Evolutionary conservation across 2,888 invertebrate species (phyloP), one percentile per base, ranked within the genome.

Genomic region (Drosophila paranaensis): DNA sequence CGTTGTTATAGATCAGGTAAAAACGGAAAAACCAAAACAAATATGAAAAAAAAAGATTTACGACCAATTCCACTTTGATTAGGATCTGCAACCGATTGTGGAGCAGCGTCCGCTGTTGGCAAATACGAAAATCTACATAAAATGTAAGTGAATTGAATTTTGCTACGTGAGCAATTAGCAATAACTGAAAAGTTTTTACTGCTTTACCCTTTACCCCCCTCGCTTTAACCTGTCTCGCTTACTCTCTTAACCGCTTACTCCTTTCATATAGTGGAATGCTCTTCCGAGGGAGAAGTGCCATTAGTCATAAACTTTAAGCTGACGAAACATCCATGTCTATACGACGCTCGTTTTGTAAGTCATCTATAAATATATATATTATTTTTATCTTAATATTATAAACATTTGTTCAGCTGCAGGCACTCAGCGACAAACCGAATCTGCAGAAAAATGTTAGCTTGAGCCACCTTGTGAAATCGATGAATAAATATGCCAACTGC

Each of bases 101-200:
- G 90, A 91, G 56, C 89, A 91, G 74, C 94, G 96, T 93, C 94
- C 95, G 60, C 93, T 97, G 82, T 96, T 95, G 92, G 95, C 95
- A 90, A 95, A 94, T 73, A 95, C 96, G 2, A 94, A 95, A 91
- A 94, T 97, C 65, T 95, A 94, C 90, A 94, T 96, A 60, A 94
- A 94, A 92, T 93, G 96, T 96, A 93, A 95, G 95, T 88, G 74
- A 13, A 4, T 20, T 11, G 8, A 45, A 60, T 45, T 50, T 50
- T 71, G 54, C 58, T 64, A 79, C 63, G 67, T 73, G 62, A 67
- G 65, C 57, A 77, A 83, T 69, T 60, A 45, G 33, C 53, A 56
- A 40, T 54, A 76, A 77, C 71, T 67, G 51, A 48, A 66, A 63
- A 75, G 27, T 27, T 62, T 54, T 51, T 54, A 20, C 33, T 51